Base-by-base conservation (phyloP, 2,797 vertebrate species). In the Peromyscus melanophrys region DNA sequence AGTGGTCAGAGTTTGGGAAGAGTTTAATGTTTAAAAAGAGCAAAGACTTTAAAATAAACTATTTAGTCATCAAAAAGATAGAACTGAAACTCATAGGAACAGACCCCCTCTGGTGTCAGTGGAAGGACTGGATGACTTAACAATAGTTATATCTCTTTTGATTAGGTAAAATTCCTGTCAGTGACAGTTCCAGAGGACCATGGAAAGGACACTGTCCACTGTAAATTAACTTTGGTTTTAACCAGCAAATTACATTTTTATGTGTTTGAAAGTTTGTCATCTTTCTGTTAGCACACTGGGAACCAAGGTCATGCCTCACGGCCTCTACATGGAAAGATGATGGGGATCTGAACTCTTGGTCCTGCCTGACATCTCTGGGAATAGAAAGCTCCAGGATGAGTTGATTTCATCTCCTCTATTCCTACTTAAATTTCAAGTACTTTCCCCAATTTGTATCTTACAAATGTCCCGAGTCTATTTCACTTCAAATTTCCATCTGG, bases 1-100 rank as follows among this genome's bases (percentile, higher is more conserved):
- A 85, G 40, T 85, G 17, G 43, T 71, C 23, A 65, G 25, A 46
- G 4, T 63, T 92, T 75, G 46, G 37, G 19, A 85, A 10, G 55
- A n/a, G 37, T 83, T 81, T 75, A 67, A 84, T 75, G 46, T 90
- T 88, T 52, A 82, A 81, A 89, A 92, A 63, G n/a, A 95, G 59
- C 63, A 81, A 84, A 93, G 49, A 80, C 31, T 90, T 71, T 55
- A 14, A 40, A 31, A 63, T 92, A 87, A 67, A 27, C 23, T 67
- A 75, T 81, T 75, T 71, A 55, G 34, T n/a, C 67, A 40, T 21
- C 89, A 96, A 78, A 89, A 77, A 63, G 25, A 63, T 63, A 31
- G 46, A 29, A 43, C 37, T 13, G 40, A 46, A 84, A 34, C 40
- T 65, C 82, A 65, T 21, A 65, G 29, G 29, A 65, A 21, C 34